Evolutionary conservation across 2,888 invertebrate species (phyloP).

Genomic region (Ophioninae sp.): DNA sequence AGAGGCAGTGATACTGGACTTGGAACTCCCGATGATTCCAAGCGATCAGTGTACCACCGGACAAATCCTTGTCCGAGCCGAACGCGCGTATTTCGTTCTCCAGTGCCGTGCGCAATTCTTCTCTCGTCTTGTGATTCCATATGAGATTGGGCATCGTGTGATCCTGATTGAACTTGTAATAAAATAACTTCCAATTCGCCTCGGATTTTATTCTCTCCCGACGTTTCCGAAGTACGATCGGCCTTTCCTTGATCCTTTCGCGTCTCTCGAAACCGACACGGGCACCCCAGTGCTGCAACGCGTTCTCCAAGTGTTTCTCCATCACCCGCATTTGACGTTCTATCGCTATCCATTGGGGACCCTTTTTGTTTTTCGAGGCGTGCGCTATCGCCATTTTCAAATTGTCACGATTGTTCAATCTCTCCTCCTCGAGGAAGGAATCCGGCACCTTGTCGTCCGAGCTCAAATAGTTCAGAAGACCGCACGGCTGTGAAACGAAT

Average conservation of each 20-base stretch:
- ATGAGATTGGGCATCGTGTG: constrained; percentile 98
- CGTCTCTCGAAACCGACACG: constrained; percentile 84
- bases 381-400: constrained; percentile 95
- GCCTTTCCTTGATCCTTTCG: constrained; percentile 87
- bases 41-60: constrained; percentile 89
- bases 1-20: constrained; percentile 95
- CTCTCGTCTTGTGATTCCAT: constrained; percentile 99
- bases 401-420: constrained; percentile 93
- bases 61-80: constrained; percentile 93
- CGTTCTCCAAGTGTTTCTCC: constrained; percentile 91
- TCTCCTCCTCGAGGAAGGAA: constrained; percentile 86
- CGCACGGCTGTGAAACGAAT: constrained; percentile 88
- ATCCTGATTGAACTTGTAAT: constrained; percentile 96
- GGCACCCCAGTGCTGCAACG: constrained; percentile 88
- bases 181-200: constrained; percentile 96
- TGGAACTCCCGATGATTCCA: constrained; percentile 99
- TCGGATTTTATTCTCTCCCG: constrained; percentile 93
- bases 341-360: constrained; percentile 87
- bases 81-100: constrained; percentile 97
- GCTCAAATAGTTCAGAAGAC: constrained; percentile 94
- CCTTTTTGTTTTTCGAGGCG: constrained; percentile 85
- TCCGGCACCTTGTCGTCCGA: constrained; percentile 92
- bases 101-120: constrained; percentile 94
- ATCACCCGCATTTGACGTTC: constrained; percentile 89
- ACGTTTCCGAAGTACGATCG: constrained; percentile 94